Evolutionary conservation across 2,113 vertebrate genomes (phyloP), one percentile per base, ranked within the genome.

Genomic region (Phyllopteryx taeniolatus): DNA sequence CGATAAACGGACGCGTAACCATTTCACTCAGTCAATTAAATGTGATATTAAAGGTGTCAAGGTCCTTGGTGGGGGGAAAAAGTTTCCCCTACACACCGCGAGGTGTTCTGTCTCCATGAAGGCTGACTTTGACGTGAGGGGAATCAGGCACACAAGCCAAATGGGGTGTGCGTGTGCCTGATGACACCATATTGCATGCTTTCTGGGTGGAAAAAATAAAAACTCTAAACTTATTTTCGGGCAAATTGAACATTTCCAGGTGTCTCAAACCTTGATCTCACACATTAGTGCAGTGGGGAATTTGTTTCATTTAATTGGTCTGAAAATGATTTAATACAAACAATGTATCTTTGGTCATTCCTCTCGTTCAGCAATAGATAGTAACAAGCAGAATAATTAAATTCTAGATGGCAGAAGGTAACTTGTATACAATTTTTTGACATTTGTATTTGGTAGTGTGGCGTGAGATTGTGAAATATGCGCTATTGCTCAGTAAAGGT

Each of bases 121-220:
- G 27, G 31, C 19, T 17, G 47, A 67, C n/a, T 60, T 43, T 71
- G 63, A 70, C 69, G 46, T 69, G 17, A 71, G 33, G 27, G 39
- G 65, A 39, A 68, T 56, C 66, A 69, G 46, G 66, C n/a, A 68
- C 61, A 35, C n/a, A 9, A 73, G 54, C 67, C 20, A 22, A 74
- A 70, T 79, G 17, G 27, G 47, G 7, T 60, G 22, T 54, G 43
- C 14, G 11, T 62, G 27, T 72, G 33, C 47, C 31, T 19, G 8
- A 0, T 33, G 17, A 33, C 53, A n/a, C 60, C 20, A 66, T 42
- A 39, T 8, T 73, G 51, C 15, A 59, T 7, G 12, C 67, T 66
- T 68, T 65, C 67, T 71, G 43, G 9, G 22, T 46, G 35, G 56
- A 17, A 15, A 65, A 64, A 53, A 13, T 17, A 14, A 8, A 59